A percentile compares a stretch with the other conserved stretches of the same genome.
Evolutionary conservation across 2,888 invertebrate genomes (phyloP).

Genomic region (Rhagium mordax): DNA sequence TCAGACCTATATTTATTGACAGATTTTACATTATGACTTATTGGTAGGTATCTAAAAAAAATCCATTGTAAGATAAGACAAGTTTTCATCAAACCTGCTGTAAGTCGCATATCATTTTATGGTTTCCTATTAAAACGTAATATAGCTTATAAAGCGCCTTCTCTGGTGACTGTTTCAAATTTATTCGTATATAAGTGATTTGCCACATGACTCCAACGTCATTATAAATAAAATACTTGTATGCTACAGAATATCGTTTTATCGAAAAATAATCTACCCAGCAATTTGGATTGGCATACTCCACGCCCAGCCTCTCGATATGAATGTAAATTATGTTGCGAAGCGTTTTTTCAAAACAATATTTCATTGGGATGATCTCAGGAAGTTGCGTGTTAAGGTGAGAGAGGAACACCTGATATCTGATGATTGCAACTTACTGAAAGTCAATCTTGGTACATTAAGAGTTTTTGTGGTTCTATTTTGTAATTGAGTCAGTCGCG

Average conservation of each 20-base stretch:
- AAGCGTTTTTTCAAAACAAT: background rate
- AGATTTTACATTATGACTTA: no score
- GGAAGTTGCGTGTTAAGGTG: slow-evolving; percentile 4
- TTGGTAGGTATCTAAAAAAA: no score
- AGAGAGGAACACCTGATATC: background rate
- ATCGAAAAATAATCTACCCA: slow-evolving; percentile 43
- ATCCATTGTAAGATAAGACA: no score
- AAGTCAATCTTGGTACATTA: slow-evolving; percentile 1
- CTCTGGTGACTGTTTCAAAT: background rate
- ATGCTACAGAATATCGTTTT: slow-evolving; percentile 15
- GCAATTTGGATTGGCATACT: slow-evolving; percentile 31
- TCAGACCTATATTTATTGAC: no score
- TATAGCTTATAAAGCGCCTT: background rate
- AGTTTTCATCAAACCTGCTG: background rate
- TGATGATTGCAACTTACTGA: slow-evolving; percentile 5
- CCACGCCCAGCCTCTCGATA: slow-evolving; percentile 26
- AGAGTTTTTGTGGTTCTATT: slow-evolving; percentile 6
- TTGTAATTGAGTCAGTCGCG: no score
- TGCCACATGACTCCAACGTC: slow-evolving; percentile 14
- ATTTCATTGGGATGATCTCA: slow-evolving; percentile 6
- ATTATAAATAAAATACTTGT: slow-evolving; percentile 5
- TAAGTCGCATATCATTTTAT: background rate
- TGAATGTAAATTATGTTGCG: slow-evolving; percentile 27
- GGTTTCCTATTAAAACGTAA: background rate
- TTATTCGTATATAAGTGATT: slow-evolving; percentile 1